phyloP scores from a whole-genome alignment of 2,888 invertebrate species.

The Acanthosepion esculentum region DNA sequence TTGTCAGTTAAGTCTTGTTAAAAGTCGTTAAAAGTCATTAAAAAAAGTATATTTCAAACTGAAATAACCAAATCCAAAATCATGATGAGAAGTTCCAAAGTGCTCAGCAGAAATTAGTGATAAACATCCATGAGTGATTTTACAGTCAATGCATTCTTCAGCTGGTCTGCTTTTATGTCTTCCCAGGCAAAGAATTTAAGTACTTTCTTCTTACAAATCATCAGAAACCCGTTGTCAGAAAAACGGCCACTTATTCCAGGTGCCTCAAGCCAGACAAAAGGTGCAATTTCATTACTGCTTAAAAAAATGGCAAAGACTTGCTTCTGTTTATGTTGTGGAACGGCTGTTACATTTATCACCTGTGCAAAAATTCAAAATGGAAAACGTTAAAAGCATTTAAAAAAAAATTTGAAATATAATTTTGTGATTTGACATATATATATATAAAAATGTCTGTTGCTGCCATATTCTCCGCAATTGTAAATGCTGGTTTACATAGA shows the following conservation, averaged over 20 bases:
- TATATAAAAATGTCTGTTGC: too few relatives aligned
- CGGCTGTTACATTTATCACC: neutral
- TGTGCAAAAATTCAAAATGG: neutral
- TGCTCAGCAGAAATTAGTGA: slow-evolving; percentile 44
- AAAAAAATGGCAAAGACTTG: slow-evolving; percentile 60
- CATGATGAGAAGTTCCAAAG: neutral
- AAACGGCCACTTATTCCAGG: slow-evolving; percentile 79
- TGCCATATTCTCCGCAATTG: too few relatives aligned
- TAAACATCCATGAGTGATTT: slow-evolving; percentile 63
- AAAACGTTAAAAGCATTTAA: neutral
- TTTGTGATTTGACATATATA: too few relatives aligned
- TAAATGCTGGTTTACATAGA: too few relatives aligned
- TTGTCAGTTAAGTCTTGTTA: neutral
- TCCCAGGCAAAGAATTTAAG: slow-evolving; percentile 64
- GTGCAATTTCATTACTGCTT: slow-evolving; percentile 63
- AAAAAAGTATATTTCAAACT: neutral
- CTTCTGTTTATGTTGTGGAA: neutral
- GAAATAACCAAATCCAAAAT: neutral
- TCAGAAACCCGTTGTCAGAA: slow-evolving; percentile 84
- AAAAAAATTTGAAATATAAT: too few relatives aligned
- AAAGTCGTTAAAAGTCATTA: too few relatives aligned
- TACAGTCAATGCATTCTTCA: slow-evolving; percentile 57
- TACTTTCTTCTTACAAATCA: slow-evolving; percentile 65
- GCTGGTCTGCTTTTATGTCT: slow-evolving; percentile 50
- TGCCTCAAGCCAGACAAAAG: slow-evolving; percentile 74